phyloP scores from a whole-genome alignment of 2,113 vertebrate genomes.

The Spilogale gracilis region DNA sequence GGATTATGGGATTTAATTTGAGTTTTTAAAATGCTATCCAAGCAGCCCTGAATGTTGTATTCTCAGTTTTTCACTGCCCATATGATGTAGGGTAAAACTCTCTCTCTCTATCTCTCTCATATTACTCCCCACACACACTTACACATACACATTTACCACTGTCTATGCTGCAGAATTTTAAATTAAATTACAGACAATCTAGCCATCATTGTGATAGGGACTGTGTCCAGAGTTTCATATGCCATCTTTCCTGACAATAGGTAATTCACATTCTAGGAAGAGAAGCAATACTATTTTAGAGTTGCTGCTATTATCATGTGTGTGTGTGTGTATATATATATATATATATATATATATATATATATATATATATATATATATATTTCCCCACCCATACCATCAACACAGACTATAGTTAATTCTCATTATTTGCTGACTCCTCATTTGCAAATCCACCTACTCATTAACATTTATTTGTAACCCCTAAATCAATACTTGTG shows the following conservation, averaged over 20 bases:
- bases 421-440: neutral
- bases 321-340: neutral
- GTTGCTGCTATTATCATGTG: neutral
- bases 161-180: neutral
- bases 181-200: neutral
- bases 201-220: neutral
- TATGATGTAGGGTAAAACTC: neutral
- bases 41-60: neutral
- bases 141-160: neutral
- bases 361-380: neutral
- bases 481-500: neutral
- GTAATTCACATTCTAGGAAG: neutral
- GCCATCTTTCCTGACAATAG: neutral
- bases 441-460: neutral
- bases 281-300: neutral
- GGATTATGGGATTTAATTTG: neutral
- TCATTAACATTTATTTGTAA: neutral
- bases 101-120: neutral
- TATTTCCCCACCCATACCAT: neutral
- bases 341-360: too few species aligned
- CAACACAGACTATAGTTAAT: neutral
- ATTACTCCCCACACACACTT: too few species aligned
- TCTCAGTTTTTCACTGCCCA: neutral
- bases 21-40: neutral
- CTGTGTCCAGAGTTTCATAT: neutral